Evolutionary conservation across 2,888 invertebrate species (phyloP).

Genomic region (Polyommatus iphigenia): DNA sequence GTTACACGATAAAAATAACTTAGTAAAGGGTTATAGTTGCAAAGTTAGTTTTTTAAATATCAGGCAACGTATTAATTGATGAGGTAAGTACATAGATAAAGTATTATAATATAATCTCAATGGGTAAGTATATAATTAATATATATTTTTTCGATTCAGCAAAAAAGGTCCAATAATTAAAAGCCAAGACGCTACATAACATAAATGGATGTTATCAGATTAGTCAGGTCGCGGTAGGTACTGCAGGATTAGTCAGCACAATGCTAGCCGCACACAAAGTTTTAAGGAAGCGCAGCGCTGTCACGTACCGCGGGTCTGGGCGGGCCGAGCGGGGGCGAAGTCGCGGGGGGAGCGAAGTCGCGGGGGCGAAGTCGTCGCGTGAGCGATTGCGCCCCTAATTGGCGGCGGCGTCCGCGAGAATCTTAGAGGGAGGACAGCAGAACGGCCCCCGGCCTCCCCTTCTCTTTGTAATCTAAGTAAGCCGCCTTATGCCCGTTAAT

Average conservation of each 20-base stretch:
- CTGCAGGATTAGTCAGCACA: background rate
- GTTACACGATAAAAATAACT: too few species aligned
- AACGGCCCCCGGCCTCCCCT: slow-evolving; percentile 43
- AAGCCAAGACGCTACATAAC: background rate
- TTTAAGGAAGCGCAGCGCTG: slow-evolving; percentile 51
- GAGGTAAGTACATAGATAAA: too few species aligned
- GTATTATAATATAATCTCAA: too few species aligned
- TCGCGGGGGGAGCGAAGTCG: slow-evolving; percentile 43
- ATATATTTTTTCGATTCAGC: too few species aligned
- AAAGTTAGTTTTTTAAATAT: too few species aligned
- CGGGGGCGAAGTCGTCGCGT: slow-evolving; percentile 64
- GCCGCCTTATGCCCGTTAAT: slow-evolving; percentile 79
- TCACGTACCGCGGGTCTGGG: slow-evolving; percentile 64
- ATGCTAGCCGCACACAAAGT: slow-evolving; percentile 43
- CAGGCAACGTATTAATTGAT: too few species aligned
- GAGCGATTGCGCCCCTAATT: slow-evolving; percentile 81
- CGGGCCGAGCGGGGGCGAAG: slow-evolving; percentile 60
- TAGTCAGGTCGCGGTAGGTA: too few species aligned
- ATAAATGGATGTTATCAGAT: background rate
- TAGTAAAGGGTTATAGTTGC: too few species aligned
- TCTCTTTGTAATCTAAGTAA: slow-evolving; percentile 56
- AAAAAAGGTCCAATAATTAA: background rate
- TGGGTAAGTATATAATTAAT: too few species aligned
- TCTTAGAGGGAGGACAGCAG: slow-evolving; percentile 78
- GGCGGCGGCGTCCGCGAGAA: slow-evolving; percentile 80